Percentiles rank a stretch among this genome's conserved stretches.
Evolutionary conservation across 2,113 vertebrate genomes (phyloP).

Genomic region (Eptesicus fuscus): DNA sequence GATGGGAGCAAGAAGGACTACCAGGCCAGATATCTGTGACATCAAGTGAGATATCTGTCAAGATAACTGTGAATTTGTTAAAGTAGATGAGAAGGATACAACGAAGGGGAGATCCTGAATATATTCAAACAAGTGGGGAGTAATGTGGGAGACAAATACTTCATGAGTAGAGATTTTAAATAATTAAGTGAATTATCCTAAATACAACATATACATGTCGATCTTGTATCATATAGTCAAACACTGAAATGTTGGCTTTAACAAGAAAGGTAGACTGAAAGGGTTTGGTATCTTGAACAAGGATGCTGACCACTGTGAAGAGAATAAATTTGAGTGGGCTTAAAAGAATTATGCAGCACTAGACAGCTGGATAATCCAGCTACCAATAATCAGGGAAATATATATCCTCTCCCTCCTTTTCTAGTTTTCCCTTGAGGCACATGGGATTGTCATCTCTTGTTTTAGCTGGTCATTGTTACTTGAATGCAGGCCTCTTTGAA

Average conservation of each 20-base stretch:
- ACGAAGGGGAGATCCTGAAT: neutral
- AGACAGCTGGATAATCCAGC: neutral
- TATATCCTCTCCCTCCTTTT: neutral
- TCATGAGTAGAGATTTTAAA: neutral
- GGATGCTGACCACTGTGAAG: neutral
- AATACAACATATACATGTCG: neutral
- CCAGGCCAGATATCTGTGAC: neutral
- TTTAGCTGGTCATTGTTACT: conserved; percentile 77
- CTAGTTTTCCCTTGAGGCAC: neutral
- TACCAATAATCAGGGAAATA: neutral
- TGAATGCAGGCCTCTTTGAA: conserved; percentile 93
- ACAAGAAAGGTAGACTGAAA: neutral
- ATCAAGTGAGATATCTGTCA: neutral
- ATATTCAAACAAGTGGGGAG: neutral
- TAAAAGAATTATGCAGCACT: neutral
- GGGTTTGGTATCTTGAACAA: neutral
- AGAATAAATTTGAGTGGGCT: neutral
- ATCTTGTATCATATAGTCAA: neutral
- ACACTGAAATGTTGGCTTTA: neutral
- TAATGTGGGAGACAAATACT: neutral
- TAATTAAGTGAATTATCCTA: conserved; percentile 24
- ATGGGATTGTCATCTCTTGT: neutral
- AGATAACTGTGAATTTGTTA: neutral
- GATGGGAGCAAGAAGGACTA: neutral
- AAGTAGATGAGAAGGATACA: neutral